Evolutionary conservation across 2,888 invertebrate genomes (phyloP).

Genomic region (Hemistola chrysoprasaria): DNA sequence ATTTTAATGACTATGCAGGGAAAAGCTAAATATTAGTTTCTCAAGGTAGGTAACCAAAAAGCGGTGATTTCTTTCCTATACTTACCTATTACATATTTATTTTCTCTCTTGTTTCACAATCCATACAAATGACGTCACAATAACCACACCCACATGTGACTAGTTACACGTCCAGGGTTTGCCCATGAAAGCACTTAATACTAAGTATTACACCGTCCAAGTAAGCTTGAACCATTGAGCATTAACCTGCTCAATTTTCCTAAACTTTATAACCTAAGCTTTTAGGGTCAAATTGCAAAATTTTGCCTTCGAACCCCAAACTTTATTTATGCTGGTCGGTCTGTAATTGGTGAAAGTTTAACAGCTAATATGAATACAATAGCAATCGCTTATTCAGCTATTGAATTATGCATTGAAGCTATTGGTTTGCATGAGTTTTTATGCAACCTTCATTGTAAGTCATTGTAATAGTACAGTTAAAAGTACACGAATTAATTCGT

Average conservation of each 20-base stretch:
- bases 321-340: not conserved
- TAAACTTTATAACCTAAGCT: constrained; percentile 12
- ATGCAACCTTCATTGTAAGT: constrained; percentile 53
- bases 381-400: constrained; percentile 51
- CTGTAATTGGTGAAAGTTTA: constrained; percentile 75
- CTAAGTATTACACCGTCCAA: constrained; percentile 17
- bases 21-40: no score
- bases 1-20: no score
- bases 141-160: constrained; percentile 43
- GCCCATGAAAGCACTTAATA: constrained; percentile 54
- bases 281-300: not conserved
- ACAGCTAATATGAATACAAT: constrained; percentile 75
- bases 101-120: constrained; percentile 3
- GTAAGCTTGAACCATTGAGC: no score
- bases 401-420: constrained; percentile 68
- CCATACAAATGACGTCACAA: constrained; percentile 20
- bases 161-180: constrained; percentile 45
- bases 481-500: constrained; percentile 3
- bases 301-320: not conserved
- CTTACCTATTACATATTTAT: no score
- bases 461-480: constrained; percentile 45
- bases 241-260: constrained; percentile 22
- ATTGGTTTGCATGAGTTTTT: constrained; percentile 51
- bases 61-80: no score
- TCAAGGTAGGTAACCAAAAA: no score